A percentile compares a stretch with the other conserved stretches of the same genome.
phyloP scores from a whole-genome alignment of 2,888 invertebrate species.

The Sericinus montela region DNA sequence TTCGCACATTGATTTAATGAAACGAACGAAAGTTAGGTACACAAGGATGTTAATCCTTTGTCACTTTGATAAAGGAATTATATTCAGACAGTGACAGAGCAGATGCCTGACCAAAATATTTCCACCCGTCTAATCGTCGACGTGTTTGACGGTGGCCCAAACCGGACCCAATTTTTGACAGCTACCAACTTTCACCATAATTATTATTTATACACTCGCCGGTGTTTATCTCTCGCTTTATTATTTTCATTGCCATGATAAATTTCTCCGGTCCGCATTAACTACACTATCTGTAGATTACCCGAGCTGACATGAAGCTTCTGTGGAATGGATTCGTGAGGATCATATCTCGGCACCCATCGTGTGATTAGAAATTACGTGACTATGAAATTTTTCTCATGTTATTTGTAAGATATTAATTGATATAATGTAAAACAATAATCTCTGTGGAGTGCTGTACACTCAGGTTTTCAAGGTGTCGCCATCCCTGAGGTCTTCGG shows the following conservation, averaged over 20 bases:
- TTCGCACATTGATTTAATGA: neutral
- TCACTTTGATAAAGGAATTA: conserved; percentile 22
- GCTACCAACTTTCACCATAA: conserved; percentile 67
- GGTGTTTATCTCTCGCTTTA: conserved; percentile 38
- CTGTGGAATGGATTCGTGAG: conserved; percentile 5
- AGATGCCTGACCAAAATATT: conserved; percentile 54
- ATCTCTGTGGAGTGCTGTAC: no score
- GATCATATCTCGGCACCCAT: neutral
- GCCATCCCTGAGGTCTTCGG: no score
- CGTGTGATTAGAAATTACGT: conserved; percentile 3
- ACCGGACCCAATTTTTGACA: conserved; percentile 45
- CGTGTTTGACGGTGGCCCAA: conserved; percentile 34
- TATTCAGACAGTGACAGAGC: conserved; percentile 34
- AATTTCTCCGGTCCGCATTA: conserved; percentile 26
- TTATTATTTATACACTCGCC: conserved; percentile 64
- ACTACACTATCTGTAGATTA: conserved; percentile 27
- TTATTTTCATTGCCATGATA: conserved; percentile 32
- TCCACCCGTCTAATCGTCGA: conserved; percentile 44
- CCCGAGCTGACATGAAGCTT: conserved; percentile 19
- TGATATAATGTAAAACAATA: neutral
- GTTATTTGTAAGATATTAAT: neutral
- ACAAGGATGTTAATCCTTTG: conserved; percentile 15
- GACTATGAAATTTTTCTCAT: no score
- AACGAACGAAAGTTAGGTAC: neutral
- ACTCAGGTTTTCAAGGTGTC: no score